Percentiles rank a stretch among this genome's conserved stretches.
Conservation (phyloP, 1,140 invertebrate species). For the Augochlora pura region DNA sequence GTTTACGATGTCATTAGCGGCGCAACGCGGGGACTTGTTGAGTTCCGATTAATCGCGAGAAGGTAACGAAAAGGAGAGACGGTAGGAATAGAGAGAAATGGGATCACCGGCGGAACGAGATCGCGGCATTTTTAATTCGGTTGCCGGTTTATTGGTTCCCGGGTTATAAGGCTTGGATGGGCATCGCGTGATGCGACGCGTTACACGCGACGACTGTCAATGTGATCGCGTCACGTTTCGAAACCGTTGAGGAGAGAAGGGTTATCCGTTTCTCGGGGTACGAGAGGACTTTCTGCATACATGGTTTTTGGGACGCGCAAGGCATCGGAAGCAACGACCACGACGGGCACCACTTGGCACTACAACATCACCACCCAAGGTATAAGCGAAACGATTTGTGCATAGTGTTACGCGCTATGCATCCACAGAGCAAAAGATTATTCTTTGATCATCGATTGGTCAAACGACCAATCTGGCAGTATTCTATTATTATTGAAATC, state of each 20-base stretch:
- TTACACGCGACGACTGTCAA: background rate
- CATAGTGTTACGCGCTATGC: too few species aligned
- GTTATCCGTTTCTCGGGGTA: background rate
- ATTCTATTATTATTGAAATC: too few species aligned
- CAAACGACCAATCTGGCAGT: too few species aligned
- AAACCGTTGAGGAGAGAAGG: background rate
- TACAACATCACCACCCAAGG: constrained; percentile 62
- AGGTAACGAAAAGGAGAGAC: too few species aligned
- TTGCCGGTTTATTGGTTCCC: background rate
- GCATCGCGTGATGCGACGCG: constrained; percentile 1
- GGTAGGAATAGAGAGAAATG: background rate
- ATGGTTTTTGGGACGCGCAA: constrained; percentile 60
- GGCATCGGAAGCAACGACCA: constrained; percentile 50
- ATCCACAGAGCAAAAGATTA: too few species aligned
- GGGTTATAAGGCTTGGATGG: background rate
- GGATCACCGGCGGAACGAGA: background rate
- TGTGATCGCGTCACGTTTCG: background rate
- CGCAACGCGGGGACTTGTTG: background rate
- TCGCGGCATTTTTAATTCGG: background rate
- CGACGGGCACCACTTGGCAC: constrained; percentile 59
- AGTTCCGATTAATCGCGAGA: background rate
- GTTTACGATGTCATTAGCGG: background rate
- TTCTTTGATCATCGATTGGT: too few species aligned
- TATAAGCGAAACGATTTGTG: constrained; percentile 18
- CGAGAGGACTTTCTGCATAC: constrained; percentile 42